Conservation (phyloP, 2,888 invertebrate genomes). For the Cataglyphis livida region DNA sequence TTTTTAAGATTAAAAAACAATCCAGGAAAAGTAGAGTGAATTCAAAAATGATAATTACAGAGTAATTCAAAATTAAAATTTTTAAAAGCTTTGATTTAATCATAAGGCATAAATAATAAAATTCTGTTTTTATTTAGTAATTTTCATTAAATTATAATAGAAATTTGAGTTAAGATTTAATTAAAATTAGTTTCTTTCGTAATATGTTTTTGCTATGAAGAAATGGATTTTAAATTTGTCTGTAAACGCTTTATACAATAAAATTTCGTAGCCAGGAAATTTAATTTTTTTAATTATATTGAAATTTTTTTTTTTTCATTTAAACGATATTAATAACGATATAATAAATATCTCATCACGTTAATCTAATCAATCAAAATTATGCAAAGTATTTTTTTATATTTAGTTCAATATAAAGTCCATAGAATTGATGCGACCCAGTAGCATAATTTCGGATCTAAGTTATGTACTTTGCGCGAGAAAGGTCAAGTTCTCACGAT, state of each 20-base stretch:
- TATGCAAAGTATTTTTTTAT: background rate
- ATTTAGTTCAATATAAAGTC: background rate
- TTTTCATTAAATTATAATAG: background rate
- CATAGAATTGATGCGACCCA: background rate
- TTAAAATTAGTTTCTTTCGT: background rate
- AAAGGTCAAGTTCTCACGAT: constrained; percentile 57
- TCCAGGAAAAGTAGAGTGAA: background rate
- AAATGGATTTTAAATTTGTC: background rate
- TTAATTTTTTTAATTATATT: background rate
- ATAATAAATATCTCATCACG: background rate
- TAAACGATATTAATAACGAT: background rate
- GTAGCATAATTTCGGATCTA: constrained; percentile 18
- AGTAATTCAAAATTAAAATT: background rate
- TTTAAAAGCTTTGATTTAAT: constrained; percentile 7
- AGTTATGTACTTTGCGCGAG: constrained; percentile 19
- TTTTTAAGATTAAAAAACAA: background rate
- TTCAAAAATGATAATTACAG: constrained; percentile 8
- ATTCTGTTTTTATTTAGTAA: background rate
- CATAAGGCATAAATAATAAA: background rate
- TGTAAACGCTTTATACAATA: background rate
- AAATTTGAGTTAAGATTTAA: constrained; percentile 2
- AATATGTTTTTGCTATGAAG: background rate
- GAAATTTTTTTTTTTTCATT: background rate
- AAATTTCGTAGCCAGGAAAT: background rate
- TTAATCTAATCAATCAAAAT: background rate